A percentile compares a stretch with the other conserved stretches of the same genome.
Evolutionary conservation across 2,797 vertebrate genomes (phyloP).

Genomic region (Poeciliopsis paucimaculata): DNA sequence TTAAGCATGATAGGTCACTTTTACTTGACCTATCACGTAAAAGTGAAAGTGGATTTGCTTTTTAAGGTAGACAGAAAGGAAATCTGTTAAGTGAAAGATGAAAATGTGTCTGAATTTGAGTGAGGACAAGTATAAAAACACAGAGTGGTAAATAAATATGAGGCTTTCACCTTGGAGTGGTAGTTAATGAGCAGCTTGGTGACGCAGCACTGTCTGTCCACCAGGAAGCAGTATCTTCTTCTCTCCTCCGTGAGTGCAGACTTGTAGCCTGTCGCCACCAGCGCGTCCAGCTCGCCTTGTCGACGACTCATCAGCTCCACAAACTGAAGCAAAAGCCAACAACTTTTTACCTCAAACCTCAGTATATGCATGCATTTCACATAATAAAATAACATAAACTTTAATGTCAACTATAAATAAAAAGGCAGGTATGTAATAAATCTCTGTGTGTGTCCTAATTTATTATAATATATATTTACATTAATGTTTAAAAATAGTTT

Average conservation of each 20-base stretch:
- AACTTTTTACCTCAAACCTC: not conserved
- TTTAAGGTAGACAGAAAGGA: not conserved
- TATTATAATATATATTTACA: not conserved
- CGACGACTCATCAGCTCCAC: constrained; percentile 89
- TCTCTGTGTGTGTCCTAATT: not conserved
- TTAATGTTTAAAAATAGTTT: not conserved
- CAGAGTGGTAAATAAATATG: not conserved
- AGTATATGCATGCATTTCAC: not conserved
- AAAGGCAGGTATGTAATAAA: not conserved
- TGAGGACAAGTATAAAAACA: not conserved
- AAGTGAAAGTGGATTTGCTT: too few species aligned
- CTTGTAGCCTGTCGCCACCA: constrained; percentile 86
- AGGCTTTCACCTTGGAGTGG: constrained; percentile 83
- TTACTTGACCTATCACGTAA: too few species aligned
- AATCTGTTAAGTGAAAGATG: not conserved
- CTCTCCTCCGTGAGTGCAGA: constrained; percentile 88
- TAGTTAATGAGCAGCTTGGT: constrained; percentile 88
- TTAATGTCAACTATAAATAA: not conserved
- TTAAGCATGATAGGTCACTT: too few species aligned
- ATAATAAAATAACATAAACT: not conserved
- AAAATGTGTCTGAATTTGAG: not conserved
- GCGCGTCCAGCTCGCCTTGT: constrained; percentile 84
- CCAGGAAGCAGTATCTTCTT: constrained; percentile 87
- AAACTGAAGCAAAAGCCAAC: constrained; percentile 69
- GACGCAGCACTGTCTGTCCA: constrained; percentile 88